Evolutionary conservation across 2,888 invertebrate species (phyloP), one percentile per base, ranked within the genome.

Genomic region (Unio pictorum): DNA sequence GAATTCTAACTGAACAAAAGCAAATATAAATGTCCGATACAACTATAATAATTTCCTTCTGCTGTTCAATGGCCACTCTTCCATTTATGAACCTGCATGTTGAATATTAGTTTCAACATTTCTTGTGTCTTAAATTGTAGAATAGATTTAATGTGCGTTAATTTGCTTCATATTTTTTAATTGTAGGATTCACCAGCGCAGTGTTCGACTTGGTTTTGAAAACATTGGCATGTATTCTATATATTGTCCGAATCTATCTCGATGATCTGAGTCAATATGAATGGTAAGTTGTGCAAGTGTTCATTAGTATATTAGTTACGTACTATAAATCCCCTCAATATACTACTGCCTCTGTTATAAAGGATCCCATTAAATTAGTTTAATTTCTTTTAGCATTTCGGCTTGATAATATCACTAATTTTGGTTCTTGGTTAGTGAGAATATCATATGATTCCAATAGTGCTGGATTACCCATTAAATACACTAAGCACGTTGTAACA

Each of bases 131-230:
- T 34, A 34, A 0, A 5, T 5, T 34, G 5, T 34, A 34, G 34
- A 34, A 34, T 34, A 34, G 0, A 7, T 7, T 34, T 34, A 34
- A 34, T 34, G 6, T 34, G 34, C 4, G 34, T 34, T 34, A 34
- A 34, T 34, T 45, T 45, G 11, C 11, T 45, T 45, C 3, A 45
- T 45, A 15, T 3, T 73, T 64, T 72, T 54, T 76, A 89, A 85
- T 93, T 93, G 73, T 93, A 97, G 97, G 98, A 93, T 94, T 98
- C 92, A 94, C 98, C 90, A 97, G 98, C 92, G 95, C 98, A 89
- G 95, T 98, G 91, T 97, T 97, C 88, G 98, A 98, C 92, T 93
- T 99, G 91, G 94, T 98, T 92, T 95, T 98, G 93, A 98, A 98
- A 92, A 92, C 97, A 86, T 92, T 98, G 90, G 95, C 98, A 91